Evolutionary conservation across 2,113 vertebrate genomes (phyloP), one percentile per base, ranked within the genome.

Genomic region (Egretta garzetta): DNA sequence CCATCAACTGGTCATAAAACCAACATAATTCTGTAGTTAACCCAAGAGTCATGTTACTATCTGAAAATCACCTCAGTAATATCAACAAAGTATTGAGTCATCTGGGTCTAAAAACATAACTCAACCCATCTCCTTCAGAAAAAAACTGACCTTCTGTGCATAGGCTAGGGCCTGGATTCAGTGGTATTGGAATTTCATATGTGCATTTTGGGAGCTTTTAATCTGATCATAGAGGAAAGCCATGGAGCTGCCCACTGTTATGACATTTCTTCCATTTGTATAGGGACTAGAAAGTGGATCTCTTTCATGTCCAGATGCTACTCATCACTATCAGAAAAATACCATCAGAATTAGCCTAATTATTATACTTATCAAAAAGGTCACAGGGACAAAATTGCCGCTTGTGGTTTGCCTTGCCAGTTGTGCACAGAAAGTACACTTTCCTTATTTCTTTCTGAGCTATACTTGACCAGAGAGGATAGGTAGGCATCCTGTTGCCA

Each of bases 391-490:
- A 37, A 90, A 43, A 72, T 27, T 77, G 9, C 22, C 82, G 22
- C 11, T 37, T 3, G 24, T 73, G 21, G 4, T 64, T 94, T 90
- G 21, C 10, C 8, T 64, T 85, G 39, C 2, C 14, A 24, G 87
- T 84, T 75, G 26, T 14, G 20, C 20, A 52, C 0, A 1, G 52
- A 75, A 80, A 30, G 3, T 13, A 43, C 2, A 33, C 0, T 71
- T 74, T 21, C 21, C 12, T 64, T 45, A 10, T n/a, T 75, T 37
- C 2, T 68, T 70, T 91, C n/a, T 75, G n/a, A 47, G 47, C 8
- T 59, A 16, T 32, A 47, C 10, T 63, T 67, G 28, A 53, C 17
- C 7, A 17, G 47, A 32, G 5, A 3, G 16, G 5, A 28, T 18
- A 71, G 6, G 8, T 16, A 75, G 6, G 23, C 45, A 67, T 64